A percentile compares a stretch with the other conserved stretches of the same genome.
Conservation (phyloP, 2,797 vertebrate genomes). For the Chelonia mydas region DNA sequence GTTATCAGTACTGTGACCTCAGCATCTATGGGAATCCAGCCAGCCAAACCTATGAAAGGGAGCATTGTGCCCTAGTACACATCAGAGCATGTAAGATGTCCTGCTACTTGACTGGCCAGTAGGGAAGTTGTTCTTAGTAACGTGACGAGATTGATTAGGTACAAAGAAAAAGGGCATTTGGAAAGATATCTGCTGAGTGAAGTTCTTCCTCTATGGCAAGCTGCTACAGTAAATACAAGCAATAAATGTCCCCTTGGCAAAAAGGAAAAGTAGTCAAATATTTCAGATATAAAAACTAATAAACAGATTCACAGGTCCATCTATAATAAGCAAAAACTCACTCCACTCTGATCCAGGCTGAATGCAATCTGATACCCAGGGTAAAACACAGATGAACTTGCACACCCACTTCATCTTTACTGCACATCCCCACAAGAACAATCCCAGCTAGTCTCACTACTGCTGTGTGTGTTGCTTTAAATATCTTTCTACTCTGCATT, state of each 20-base stretch:
- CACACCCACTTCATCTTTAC: not conserved
- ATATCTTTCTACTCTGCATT: not conserved
- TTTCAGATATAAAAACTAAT: not conserved
- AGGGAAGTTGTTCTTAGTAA: constrained; percentile 40
- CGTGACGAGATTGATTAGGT: constrained; percentile 50
- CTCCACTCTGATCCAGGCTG: not conserved
- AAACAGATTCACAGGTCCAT: not conserved
- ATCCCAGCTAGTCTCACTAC: not conserved
- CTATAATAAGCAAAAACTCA: constrained; percentile 4
- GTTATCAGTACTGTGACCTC: constrained; percentile 56
- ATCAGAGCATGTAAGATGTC: constrained; percentile 31
- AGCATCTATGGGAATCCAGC: constrained; percentile 1
- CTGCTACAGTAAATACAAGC: not conserved
- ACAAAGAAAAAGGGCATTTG: not conserved
- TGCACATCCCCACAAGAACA: not conserved
- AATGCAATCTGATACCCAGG: not conserved
- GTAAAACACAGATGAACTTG: not conserved
- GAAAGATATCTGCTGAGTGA: constrained; percentile 16
- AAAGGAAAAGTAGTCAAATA: not conserved
- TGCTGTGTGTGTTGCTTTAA: not conserved
- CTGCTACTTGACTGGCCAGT: constrained; percentile 6
- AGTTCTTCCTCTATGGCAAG: constrained; percentile 25
- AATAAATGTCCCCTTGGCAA: not conserved
- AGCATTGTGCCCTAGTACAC: constrained; percentile 55
- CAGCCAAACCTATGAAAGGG: constrained; percentile 53